Base-by-base conservation (phyloP, 2,113 vertebrate genomes). In the Ariopsis seemanni region DNA sequence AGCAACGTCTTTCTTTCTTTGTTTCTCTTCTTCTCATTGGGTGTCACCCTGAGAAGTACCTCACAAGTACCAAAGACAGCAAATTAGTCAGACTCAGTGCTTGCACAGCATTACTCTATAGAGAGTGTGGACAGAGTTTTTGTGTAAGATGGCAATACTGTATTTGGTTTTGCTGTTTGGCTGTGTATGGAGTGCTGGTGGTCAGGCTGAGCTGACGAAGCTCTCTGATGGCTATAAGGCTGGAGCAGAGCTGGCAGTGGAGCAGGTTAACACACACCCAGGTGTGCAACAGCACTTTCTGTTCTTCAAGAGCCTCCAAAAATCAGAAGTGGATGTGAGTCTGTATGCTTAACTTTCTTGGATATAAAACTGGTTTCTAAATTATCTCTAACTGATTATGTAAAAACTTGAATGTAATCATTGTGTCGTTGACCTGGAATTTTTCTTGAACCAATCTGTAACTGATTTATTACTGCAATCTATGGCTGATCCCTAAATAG, bases 221-320 rank as follows among this genome's bases (percentile, higher is more conserved):
- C 93, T 96, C 5, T 22, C 93, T 0, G 91, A 92, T 0, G 10
- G 25, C 18, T 92, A 90, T 89, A 95, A 17, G 86, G 92, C 90
- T 74, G 95, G 95, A 82, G 94, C 94, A 25, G 91, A 94, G 52
- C 65, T 96, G 86, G 91, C 93, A 2, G 60, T 95, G 86, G 65
- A 92, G 58, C 93, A 93, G 60, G 52, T 96, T 12, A 77, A 88
- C 88, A 88, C 92, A 4, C 92, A 92, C 1, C 0, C 71, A 1
- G 74, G 81, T 15, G 89, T 94, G 69, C 92, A 90, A 84, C 91
- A 92, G 25, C 92, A 94, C 82, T 95, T 95, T 86, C 86, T 92
- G 62, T 95, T 92, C 90, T 89, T 94, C 86, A 94, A 53, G 83
- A 95, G 87, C 67, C 0, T 94, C 30, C 0, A 0, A 0, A 82